Evolutionary conservation across 2,888 invertebrate genomes (phyloP), one percentile per base, ranked within the genome.

Genomic region (Fissipunctia ypsillon): DNA sequence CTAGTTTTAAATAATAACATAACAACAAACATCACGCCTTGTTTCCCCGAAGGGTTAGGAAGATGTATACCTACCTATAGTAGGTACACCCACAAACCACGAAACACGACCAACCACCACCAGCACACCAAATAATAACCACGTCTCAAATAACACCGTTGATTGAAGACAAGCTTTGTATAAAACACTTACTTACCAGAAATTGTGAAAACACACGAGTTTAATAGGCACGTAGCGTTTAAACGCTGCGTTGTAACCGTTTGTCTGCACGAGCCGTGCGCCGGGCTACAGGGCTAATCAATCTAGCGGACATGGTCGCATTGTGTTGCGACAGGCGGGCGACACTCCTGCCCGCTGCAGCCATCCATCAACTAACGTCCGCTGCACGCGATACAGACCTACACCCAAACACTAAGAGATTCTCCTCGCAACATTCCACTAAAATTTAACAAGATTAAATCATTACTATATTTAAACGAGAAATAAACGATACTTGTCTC

Each of bases 321-420:
- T 88, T 88, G 88, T 88, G 85, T 85, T 84, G 86, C 86, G 88
- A 89, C 89, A 88, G 76, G 76, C 86, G 75, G 71, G 83, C 87
- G 88, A 88, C 90, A 88, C 84, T 81, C 73, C 81, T 80, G 83
- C 69, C 69, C 66, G 74, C 74, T 79, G 70, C 77, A 76, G 61
- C 81, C 86, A 88, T 90, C 88, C 88, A 88, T 88, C 87, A 88
- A 78, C 56, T 57, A 70, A 81, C 81, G 80, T 81, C 83, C 76
- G 64, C 86, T 73, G 74, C 75, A 70, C 73, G 73, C 73, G 56
- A 79, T 69, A 73, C 57, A 50, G 56, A 70, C 78, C 35, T 38
- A 70, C 73, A 74, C 67, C 68, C 68, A 74, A 72, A 79, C 76
- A 79, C 80, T 65, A 69, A 70, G 43, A 80, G 75, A 81, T 76